Base-by-base conservation (phyloP, 2,797 vertebrate species). In the Alouatta caraya region DNA sequence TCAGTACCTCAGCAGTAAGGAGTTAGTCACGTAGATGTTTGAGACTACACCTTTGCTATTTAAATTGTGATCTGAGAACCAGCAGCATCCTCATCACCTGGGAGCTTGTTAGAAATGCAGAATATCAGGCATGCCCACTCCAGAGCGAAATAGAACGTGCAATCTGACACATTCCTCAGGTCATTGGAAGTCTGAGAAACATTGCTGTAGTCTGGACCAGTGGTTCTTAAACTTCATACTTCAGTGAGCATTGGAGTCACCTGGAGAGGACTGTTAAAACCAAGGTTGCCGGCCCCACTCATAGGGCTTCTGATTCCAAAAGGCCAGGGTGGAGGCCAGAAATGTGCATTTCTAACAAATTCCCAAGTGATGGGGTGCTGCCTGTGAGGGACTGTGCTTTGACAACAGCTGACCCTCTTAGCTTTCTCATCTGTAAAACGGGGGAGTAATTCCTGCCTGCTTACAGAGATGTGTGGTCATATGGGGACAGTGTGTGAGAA, bases 301-400 rank as follows among this genome's bases (percentile, higher is more conserved):
- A 21, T 39, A 78, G 61, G 26, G 70, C 73, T 89, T 97, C 84
- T 92, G 75, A 78, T 90, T 90, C 57, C 59, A 61, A 85, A 88
- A 80, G 50, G 75, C 52, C 89, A 79, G 55, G 70, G 5, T 75
- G 12, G 46, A 86, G 80, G 75, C 59, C 81, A 96, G 75, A 44
- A 64, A 93, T 92, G 48, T 95, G 24, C 30, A 15, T 94, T 94
- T 94, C 50, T 91, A 61, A 50, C 48, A 88, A 83, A 70, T 90
- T 93, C 78, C 44, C 28, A 55, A 57, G 81, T 78, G 52, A 26
- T 84, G 37, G 75, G 57, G 30, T 90, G 39, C 92, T 92, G 50
- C 79, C 37, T 85, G 8, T 83, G n/a, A 88, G 86, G 37, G 46
- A 72, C 39, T n/a, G 11, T 72, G 81, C 59, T 92, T 78, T 97